Evolutionary conservation across 2,888 invertebrate genomes (phyloP), one percentile per base, ranked within the genome.

Genomic region (Xanthia togata): DNA sequence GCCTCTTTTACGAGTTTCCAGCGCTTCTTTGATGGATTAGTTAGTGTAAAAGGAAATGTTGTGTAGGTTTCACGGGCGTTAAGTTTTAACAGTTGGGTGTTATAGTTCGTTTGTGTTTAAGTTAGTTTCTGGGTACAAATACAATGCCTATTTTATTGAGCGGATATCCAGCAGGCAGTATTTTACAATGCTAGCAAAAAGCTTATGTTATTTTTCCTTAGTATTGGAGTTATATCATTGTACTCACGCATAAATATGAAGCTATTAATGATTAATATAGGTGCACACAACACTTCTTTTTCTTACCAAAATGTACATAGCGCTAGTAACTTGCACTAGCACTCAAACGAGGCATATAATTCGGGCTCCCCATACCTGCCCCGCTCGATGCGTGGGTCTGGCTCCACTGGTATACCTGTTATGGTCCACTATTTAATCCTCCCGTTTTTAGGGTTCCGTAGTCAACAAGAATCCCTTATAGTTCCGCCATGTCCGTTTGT

Each of bases 21-120:
- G 70, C 53, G 50, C 62, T 71, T 71, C 77, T 85, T 77, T 83
- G 85, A 84, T 79, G 84, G 73, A 76, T 71, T 82, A 78, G 76
- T 72, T 64, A 72, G 76, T 71, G 84, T 76, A 70, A 82, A 81
- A 82, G 83, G 84, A 83, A 83, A 75, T 64, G 71, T 72, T 70
- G 68, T 70, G 73, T 31, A 74, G 77, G 81, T 78, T 84, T 78
- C 78, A 78, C 67, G 78, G 73, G 35, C 50, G 70, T 84, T 83
- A 60, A 55, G 69, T 78, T 76, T 78, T 73, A 81, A 84, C 63
- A 63, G 63, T 70, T 26, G 79, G 53, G 55, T 65, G 70, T 71
- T 76, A 64, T 60, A 12, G 47, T 82, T 72, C n/a, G 76, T 57
- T 76, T 63, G 50, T 44, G 70, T 70, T 57, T 20, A n/a, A 75